Evolutionary conservation across 2,113 vertebrate species (phyloP).

Genomic region (Forbesichthys agassizii): DNA sequence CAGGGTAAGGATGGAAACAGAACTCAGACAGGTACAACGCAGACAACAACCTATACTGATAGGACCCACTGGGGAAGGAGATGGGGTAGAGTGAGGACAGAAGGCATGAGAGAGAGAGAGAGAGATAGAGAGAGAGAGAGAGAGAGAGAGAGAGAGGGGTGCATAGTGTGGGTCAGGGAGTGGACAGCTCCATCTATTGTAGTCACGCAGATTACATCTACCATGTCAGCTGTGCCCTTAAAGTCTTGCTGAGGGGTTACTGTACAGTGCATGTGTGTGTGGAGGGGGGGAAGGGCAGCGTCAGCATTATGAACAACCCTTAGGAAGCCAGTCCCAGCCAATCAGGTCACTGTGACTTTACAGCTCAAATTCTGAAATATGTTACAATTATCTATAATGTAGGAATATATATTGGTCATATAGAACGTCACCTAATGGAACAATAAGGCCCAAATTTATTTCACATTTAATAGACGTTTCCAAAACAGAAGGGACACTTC

Average conservation of each 20-base stretch:
- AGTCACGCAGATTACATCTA: constrained; percentile 34
- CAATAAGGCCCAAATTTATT: no score
- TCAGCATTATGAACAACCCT: no score
- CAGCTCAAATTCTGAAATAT: no score
- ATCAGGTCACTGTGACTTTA: no score
- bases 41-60: background rate
- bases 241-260: constrained; percentile 18
- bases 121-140: background rate
- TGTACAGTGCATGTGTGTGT: no score
- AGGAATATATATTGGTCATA: no score
- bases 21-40: background rate
- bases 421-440: no score
- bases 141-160: background rate
- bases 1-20: background rate
- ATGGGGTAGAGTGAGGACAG: constrained; percentile 12
- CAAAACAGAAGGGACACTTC: no score
- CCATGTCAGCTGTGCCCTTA: constrained; percentile 35
- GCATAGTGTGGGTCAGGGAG: constrained; percentile 23
- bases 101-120: background rate
- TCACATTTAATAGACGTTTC: no score
- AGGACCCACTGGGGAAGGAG: background rate
- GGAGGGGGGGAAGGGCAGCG: no score
- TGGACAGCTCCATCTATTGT: constrained; percentile 47
- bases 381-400: no score
- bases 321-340: no score